Percentiles rank a stretch among this genome's conserved stretches.
Evolutionary conservation across 2,797 vertebrate species (phyloP).

Genomic region (Miichthys miiuy): DNA sequence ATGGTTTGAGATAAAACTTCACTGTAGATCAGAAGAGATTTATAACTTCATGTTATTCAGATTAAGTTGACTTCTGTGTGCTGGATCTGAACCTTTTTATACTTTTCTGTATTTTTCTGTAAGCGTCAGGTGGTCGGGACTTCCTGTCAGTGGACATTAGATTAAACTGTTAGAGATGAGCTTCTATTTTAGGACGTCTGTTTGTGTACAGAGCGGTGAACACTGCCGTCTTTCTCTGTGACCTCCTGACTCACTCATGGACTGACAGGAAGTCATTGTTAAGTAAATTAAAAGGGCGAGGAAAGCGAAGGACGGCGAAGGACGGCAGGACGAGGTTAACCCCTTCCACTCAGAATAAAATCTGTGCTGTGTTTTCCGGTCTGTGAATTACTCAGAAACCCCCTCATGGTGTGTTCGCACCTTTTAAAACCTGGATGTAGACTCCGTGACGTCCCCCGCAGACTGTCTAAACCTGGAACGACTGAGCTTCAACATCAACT

Average conservation of each 20-base stretch:
- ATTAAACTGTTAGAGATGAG: slow-evolving; percentile 33
- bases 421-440: too few species aligned
- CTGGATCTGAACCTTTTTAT: background rate
- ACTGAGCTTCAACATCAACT: too few species aligned
- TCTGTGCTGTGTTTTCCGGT: too few species aligned
- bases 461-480: too few species aligned
- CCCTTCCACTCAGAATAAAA: too few species aligned
- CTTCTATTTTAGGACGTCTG: slow-evolving; percentile 25
- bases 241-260: slow-evolving; percentile 21
- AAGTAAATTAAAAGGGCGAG: background rate
- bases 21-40: too few species aligned
- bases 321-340: background rate
- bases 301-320: background rate
- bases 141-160: slow-evolving; percentile 13
- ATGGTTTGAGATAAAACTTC: too few species aligned
- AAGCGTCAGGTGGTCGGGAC: background rate
- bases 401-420: too few species aligned
- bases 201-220: background rate
- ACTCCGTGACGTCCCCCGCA: too few species aligned
- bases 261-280: slow-evolving; percentile 14
- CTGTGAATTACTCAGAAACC: too few species aligned
- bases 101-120: background rate
- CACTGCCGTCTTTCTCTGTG: background rate
- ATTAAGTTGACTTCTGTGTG: too few species aligned
- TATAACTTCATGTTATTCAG: too few species aligned